A percentile compares a stretch with the other conserved stretches of the same genome.
phyloP scores from a whole-genome alignment of 2,113 vertebrate species.

The Microtus richardsoni region DNA sequence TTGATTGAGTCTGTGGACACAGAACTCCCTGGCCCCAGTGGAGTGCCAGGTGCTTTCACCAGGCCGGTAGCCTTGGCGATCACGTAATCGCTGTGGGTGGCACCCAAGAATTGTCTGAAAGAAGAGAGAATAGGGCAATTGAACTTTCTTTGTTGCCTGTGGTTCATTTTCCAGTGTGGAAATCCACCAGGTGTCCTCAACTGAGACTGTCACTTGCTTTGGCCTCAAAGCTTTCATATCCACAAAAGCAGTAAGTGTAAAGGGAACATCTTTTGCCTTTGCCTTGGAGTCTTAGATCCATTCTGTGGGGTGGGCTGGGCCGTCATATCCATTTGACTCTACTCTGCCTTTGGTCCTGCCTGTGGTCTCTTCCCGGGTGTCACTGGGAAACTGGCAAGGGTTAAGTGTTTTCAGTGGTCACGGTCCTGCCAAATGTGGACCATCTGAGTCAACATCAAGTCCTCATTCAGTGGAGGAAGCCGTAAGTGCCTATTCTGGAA shows the following conservation, averaged over 20 bases:
- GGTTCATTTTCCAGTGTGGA: background rate
- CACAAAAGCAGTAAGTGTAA: background rate
- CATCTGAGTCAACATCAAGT: background rate
- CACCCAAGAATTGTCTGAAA: background rate
- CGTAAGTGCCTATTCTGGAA: slow-evolving; percentile 49
- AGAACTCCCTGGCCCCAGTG: background rate
- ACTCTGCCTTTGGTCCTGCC: background rate
- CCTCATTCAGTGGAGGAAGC: slow-evolving; percentile 7
- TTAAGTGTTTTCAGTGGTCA: background rate
- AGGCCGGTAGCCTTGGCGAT: background rate
- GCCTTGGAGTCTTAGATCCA: background rate
- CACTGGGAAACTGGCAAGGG: slow-evolving; percentile 1
- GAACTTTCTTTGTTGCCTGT: slow-evolving; percentile 4
- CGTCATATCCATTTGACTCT: background rate
- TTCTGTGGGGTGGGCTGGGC: background rate
- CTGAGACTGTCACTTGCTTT: background rate
- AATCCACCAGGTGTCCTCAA: background rate
- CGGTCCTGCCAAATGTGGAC: slow-evolving; percentile 51
- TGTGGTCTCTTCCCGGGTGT: background rate
- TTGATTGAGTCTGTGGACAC: background rate
- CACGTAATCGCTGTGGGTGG: too few relatives aligned
- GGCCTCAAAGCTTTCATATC: background rate
- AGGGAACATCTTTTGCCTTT: background rate
- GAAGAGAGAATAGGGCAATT: background rate
- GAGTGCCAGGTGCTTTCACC: background rate